Percentiles rank a stretch among this genome's conserved stretches.
Conservation (phyloP, 2,797 vertebrate species). For the Octomys mimax region DNA sequence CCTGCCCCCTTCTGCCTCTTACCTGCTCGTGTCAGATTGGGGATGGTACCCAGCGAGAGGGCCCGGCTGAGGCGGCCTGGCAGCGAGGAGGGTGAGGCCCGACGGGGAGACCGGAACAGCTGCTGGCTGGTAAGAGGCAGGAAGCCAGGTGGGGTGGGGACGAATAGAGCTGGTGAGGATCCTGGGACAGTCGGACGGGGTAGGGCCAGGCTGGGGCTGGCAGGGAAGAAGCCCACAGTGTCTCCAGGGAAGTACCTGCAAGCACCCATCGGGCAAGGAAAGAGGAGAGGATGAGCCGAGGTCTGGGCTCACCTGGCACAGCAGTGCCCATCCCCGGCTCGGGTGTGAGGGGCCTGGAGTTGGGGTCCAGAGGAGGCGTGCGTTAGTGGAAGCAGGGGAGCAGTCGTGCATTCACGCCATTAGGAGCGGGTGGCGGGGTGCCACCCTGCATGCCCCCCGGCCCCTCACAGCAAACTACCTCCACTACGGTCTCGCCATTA, state of each 20-base stretch:
- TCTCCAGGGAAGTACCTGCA: conserved; percentile 94
- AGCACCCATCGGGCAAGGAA: conserved; percentile 77
- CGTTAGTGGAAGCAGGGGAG: conserved; percentile 78
- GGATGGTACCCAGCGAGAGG: conserved; percentile 96
- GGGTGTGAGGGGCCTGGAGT: conserved; percentile 12
- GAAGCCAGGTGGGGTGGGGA: conserved; percentile 93
- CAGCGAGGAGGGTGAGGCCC: conserved; percentile 93
- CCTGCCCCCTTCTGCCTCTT: conserved; percentile 48
- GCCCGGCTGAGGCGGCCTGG: conserved; percentile 95
- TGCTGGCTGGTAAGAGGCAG: conserved; percentile 92
- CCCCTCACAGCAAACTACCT: conserved; percentile 79
- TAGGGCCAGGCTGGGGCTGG: conserved; percentile 82
- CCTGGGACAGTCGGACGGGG: conserved; percentile 71
- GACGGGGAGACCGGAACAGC: conserved; percentile 90
- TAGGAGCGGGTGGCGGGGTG: conserved; percentile 81
- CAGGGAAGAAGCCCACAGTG: conserved; percentile 85
- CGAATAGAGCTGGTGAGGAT: conserved; percentile 87
- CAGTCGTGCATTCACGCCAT: conserved; percentile 67
- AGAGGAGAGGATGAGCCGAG: conserved; percentile 59
- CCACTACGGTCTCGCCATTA: conserved; percentile 72
- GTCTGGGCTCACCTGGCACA: not conserved
- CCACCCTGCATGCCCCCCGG: conserved; percentile 64
- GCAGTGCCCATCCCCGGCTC: not conserved
- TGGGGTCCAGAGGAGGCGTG: conserved; percentile 67
- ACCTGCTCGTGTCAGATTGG: conserved; percentile 94